Evolutionary conservation across 37 sponge, comb jelly and placozoan genomes (phyloP).

Genomic region (Cladorhizidae sp.): DNA sequence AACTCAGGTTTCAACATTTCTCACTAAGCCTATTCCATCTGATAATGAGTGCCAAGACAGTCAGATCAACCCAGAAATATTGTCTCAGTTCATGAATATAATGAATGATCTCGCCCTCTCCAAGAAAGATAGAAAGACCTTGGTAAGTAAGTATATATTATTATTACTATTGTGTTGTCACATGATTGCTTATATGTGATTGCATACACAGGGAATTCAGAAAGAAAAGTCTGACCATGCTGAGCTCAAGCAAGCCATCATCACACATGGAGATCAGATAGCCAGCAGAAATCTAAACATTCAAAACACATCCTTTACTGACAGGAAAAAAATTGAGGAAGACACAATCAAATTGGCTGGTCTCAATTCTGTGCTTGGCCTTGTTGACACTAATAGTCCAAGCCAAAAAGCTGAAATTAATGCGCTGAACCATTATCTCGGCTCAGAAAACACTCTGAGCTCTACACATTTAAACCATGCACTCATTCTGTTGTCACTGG

Average conservation of each 20-base stretch:
- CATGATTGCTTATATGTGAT: no score
- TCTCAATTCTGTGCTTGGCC: not conserved
- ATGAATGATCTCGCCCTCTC: not conserved
- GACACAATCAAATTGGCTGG: not conserved
- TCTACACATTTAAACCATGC: conserved; percentile 11
- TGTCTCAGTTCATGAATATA: not conserved
- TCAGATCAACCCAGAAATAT: not conserved
- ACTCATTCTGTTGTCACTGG: conserved; percentile 49
- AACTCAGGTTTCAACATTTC: not conserved
- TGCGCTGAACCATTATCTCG: conserved; percentile 38
- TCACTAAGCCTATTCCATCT: not conserved
- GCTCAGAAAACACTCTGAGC: not conserved
- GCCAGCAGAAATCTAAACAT: not conserved
- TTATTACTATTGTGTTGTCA: no score
- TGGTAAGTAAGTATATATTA: no score
- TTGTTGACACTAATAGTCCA: not conserved
- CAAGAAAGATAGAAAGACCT: not conserved
- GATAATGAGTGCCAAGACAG: not conserved
- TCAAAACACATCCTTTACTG: not conserved
- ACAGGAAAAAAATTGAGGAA: not conserved
- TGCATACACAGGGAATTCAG: not conserved
- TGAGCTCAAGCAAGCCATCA: not conserved
- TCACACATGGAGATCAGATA: not conserved
- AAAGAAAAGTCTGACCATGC: not conserved
- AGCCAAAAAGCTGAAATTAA: conserved; percentile 16